Percentiles rank a stretch among this genome's conserved stretches.
These are phyloP conservation scores for Leucozona laternaria DNA, from an alignment of 2,888 invertebrate genomes.

Conservation along the genomic window DNA sequence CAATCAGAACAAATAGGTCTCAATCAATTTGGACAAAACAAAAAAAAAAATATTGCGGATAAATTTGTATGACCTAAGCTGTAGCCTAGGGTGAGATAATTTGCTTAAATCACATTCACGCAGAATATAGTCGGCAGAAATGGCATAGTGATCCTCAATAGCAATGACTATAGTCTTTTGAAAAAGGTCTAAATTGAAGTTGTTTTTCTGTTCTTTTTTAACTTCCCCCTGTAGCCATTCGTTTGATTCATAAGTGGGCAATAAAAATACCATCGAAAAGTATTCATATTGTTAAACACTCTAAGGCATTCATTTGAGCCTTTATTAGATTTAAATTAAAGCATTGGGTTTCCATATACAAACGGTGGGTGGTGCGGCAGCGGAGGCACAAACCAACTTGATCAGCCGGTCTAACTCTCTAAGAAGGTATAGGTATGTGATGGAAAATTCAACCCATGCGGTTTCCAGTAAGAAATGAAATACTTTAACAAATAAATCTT, in stretches of 20 bases:
- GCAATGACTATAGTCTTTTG: not conserved
- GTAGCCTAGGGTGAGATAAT: conserved; percentile 39
- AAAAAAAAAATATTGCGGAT: not conserved
- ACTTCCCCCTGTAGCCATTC: conserved; percentile 7
- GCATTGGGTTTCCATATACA: conserved; percentile 46
- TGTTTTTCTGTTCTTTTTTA: conserved; percentile 3
- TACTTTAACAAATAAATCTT: conserved; percentile 61
- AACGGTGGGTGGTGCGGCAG: not conserved
- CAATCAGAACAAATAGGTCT: conserved; percentile 65
- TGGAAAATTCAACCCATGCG: conserved; percentile 46
- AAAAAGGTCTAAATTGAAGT: not conserved
- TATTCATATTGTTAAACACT: conserved; percentile 64
- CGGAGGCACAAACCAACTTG: conserved; percentile 3
- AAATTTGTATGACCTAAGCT: not conserved
- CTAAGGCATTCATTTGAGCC: conserved; percentile 65
- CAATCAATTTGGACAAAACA: conserved; percentile 43
- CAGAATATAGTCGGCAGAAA: not conserved
- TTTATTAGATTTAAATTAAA: conserved; percentile 72
- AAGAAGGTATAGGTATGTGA: not conserved
- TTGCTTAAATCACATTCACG: conserved; percentile 19
- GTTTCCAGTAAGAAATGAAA: conserved; percentile 29
- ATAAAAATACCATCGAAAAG: conserved; percentile 64
- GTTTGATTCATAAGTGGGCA: conserved; percentile 48
- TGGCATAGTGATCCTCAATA: conserved; percentile 39
- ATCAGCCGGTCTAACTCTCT: conserved; percentile 26